A percentile compares a stretch with the other conserved stretches of the same genome.
Evolutionary conservation across 2,797 vertebrate genomes (phyloP).

Genomic region (Neosalanx taihuensis): DNA sequence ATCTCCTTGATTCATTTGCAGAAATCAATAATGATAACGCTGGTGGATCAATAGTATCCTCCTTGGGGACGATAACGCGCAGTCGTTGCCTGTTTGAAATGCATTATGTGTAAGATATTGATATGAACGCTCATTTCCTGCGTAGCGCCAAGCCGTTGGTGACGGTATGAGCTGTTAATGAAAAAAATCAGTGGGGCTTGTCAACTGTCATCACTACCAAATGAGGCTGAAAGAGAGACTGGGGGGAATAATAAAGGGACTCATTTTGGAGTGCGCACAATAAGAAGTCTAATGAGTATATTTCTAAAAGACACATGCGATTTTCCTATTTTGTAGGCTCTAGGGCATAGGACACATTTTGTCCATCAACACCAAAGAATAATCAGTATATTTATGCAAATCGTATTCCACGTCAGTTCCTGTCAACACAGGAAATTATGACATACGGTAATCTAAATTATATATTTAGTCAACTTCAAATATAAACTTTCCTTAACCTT

Average conservation of each 20-base stretch:
- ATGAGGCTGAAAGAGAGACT: constrained; percentile 55
- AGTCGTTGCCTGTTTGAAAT: constrained; percentile 41
- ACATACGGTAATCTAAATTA: constrained; percentile 53
- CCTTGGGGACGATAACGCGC: constrained; percentile 11
- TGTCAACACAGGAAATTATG: constrained; percentile 47
- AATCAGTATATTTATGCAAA: constrained; percentile 47
- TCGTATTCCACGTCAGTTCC: constrained; percentile 4
- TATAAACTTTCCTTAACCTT: constrained; percentile 31
- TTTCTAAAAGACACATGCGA: constrained; percentile 20
- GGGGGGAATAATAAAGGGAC: constrained; percentile 49
- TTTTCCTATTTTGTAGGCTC: constrained; percentile 26
- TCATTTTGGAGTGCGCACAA: constrained; percentile 43
- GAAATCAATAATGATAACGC: constrained; percentile 60
- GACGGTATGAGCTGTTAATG: constrained; percentile 58
- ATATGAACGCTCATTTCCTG: constrained; percentile 69
- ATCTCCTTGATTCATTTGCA: constrained; percentile 21
- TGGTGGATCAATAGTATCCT: constrained; percentile 37
- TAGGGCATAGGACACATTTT: constrained; percentile 21
- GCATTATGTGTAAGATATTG: constrained; percentile 58
- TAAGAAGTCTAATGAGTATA: constrained; percentile 49
- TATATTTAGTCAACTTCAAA: constrained; percentile 44
- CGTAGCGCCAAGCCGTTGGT: constrained; percentile 29
- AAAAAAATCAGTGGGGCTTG: constrained; percentile 59
- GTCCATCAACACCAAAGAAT: constrained; percentile 47
- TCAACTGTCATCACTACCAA: constrained; percentile 61